Evolutionary conservation across 1,140 invertebrate species (phyloP).

Genomic region (Dendroctonus ponderosae): DNA sequence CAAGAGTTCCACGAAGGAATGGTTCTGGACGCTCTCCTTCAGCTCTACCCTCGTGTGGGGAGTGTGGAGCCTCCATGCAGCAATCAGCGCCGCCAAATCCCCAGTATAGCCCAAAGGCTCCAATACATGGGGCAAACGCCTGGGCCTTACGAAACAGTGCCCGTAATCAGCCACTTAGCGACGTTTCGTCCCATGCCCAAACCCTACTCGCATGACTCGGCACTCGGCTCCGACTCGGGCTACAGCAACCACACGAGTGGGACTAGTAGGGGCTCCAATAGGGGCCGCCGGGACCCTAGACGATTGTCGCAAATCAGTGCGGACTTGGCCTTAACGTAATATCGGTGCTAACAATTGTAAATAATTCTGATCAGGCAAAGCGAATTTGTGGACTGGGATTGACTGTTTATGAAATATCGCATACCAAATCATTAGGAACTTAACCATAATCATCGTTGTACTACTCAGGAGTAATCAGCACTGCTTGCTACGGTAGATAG

Average conservation of each 20-base stretch:
- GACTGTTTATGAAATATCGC: too few relatives aligned
- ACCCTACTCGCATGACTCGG: constrained; percentile 55
- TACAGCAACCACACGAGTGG: constrained; percentile 65
- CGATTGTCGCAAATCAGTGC: constrained; percentile 50
- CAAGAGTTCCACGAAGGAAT: constrained; percentile 66
- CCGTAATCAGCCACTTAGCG: constrained; percentile 55
- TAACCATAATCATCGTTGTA: too few relatives aligned
- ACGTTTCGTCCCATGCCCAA: constrained; percentile 50
- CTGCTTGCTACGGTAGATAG: too few relatives aligned
- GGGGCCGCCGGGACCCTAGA: constrained; percentile 46
- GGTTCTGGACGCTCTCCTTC: constrained; percentile 62
- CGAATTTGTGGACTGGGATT: too few relatives aligned
- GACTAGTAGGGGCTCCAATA: constrained; percentile 47
- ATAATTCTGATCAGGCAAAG: too few relatives aligned
- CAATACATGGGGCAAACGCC: constrained; percentile 56
- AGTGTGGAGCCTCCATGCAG: constrained; percentile 49
- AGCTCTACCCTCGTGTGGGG: constrained; percentile 61
- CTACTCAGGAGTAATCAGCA: too few relatives aligned
- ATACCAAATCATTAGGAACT: too few relatives aligned
- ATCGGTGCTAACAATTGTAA: too few relatives aligned
- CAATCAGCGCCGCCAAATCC: constrained; percentile 42
- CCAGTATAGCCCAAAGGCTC: constrained; percentile 53
- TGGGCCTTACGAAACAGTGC: constrained; percentile 59
- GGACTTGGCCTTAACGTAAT: constrained; percentile 46
- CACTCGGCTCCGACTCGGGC: constrained; percentile 66